Conservation (phyloP, 2,888 invertebrate species). For the Cataglyphis altisquamis region DNA sequence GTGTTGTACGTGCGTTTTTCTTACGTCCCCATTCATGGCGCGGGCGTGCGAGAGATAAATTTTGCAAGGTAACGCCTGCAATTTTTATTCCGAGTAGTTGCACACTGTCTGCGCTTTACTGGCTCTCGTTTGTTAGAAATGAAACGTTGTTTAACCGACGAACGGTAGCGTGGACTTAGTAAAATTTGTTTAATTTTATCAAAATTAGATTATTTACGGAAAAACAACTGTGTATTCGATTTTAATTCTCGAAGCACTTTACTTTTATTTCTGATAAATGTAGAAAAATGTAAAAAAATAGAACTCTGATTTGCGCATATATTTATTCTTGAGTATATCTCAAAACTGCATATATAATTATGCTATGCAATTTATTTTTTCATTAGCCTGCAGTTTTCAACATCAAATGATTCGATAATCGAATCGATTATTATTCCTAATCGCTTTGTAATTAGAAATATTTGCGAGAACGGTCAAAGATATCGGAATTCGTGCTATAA, state of each 20-base stretch:
- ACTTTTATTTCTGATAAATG: not conserved
- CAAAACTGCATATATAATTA: not conserved
- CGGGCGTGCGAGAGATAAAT: constrained; percentile 31
- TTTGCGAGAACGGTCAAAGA: constrained; percentile 5
- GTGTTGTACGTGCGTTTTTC: constrained; percentile 59
- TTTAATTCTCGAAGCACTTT: not conserved
- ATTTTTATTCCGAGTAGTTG: constrained; percentile 17
- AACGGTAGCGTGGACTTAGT: not conserved
- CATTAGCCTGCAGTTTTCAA: not conserved
- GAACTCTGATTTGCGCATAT: not conserved
- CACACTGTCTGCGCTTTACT: not conserved
- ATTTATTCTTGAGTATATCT: not conserved
- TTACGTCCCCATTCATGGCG: not conserved
- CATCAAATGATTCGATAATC: not conserved
- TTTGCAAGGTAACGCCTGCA: constrained; percentile 15
- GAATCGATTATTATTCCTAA: constrained; percentile 10
- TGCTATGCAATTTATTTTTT: not conserved
- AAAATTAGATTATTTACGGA: not conserved
- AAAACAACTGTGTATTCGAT: not conserved
- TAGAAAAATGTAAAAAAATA: not conserved
- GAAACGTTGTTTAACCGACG: not conserved
- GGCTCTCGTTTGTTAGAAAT: not conserved
- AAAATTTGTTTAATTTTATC: not conserved
- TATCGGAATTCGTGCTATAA: constrained; percentile 12
- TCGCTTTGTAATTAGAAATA: not conserved